Percentiles rank a stretch among this genome's conserved stretches.
Conservation (phyloP, 2,888 invertebrate genomes). For the Lagria hirta region DNA sequence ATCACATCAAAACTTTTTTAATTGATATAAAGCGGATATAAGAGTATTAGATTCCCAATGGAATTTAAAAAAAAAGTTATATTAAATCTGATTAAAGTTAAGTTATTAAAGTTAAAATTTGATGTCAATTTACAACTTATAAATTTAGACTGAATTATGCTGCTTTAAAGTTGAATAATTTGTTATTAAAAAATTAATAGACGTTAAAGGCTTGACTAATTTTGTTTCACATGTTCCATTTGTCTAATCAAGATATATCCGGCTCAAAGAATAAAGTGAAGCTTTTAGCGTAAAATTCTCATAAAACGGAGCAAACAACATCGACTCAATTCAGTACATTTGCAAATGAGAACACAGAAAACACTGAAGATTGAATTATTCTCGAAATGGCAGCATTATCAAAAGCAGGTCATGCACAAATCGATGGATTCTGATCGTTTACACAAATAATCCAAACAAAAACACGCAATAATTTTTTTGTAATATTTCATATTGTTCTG, state of each 20-base stretch:
- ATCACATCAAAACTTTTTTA: no score
- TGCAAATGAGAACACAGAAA: slow-evolving; percentile 32
- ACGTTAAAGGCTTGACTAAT: no score
- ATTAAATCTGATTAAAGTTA: no score
- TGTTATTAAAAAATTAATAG: no score
- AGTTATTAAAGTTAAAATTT: no score
- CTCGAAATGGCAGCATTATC: slow-evolving; percentile 25
- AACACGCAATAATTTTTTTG: slow-evolving; percentile 30
- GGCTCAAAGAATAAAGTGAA: slow-evolving; percentile 7
- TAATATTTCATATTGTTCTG: no score
- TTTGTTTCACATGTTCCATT: slow-evolving; percentile 20
- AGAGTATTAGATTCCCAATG: no score
- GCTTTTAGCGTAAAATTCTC: slow-evolving; percentile 16
- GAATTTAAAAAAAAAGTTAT: no score
- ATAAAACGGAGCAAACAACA: slow-evolving; percentile 19
- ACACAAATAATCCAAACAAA: slow-evolving; percentile 33
- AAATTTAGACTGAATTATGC: no score
- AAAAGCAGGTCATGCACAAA: slow-evolving; percentile 34
- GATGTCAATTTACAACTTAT: no score
- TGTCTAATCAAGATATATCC: slow-evolving; percentile 15
- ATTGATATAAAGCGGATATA: no score
- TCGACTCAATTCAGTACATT: slow-evolving; percentile 27
- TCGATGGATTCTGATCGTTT: slow-evolving; percentile 35
- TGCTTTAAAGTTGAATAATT: no score
- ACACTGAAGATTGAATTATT: slow-evolving; percentile 34